Evolutionary conservation across 64 coral and sea anemone genomes (phyloP), one percentile per base, ranked within the genome.

Genomic region (Dendronephthya gigantea): DNA sequence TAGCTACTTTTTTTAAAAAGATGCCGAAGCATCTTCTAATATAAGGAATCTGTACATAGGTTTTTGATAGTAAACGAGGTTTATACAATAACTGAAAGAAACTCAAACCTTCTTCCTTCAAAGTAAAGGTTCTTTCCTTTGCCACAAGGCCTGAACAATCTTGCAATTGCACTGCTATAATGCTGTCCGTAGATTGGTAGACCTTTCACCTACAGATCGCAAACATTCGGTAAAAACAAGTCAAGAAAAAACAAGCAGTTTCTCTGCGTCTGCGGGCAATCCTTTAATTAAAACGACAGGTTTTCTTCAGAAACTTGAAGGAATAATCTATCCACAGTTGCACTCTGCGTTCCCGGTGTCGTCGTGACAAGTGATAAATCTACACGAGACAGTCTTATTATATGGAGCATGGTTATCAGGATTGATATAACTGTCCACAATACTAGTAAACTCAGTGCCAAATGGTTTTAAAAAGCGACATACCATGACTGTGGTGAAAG

Each of bases 401-500:
- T 22, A 66, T 3, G 58, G 58, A 5, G 19, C 2, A 66, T 5
- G 6, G 29, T 66, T 66, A 17, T 11, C 22, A 22, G 19, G 22
- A 66, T 14, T 66, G 19, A 30, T 66, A 66, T 3, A 66, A 66
- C 58, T 22, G 14, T 30, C 19, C 58, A 45, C 11, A 6, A 45
- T 45, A 45, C n/a, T n/a, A 22, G 22, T n/a, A 66, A 66, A 66
- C 22, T n/a, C 14, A n/a, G 19, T 30, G 58, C 22, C n/a, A 30
- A 66, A 66, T n/a, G 2, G 58, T 66, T 66, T 66, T 3, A 31
- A n/a, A 4, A 31, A 37, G 25, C 35, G 70, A 87, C 16, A 30
- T 89, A 98, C 95, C 84, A 98, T 91, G 25, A 98, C 95, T 2
- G 95, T 98, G 23, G 89, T 91, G 62, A 91, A 98, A 19, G 95